Evolutionary conservation across 2,797 vertebrate genomes (phyloP).

Genomic region (Agapornis canus): DNA sequence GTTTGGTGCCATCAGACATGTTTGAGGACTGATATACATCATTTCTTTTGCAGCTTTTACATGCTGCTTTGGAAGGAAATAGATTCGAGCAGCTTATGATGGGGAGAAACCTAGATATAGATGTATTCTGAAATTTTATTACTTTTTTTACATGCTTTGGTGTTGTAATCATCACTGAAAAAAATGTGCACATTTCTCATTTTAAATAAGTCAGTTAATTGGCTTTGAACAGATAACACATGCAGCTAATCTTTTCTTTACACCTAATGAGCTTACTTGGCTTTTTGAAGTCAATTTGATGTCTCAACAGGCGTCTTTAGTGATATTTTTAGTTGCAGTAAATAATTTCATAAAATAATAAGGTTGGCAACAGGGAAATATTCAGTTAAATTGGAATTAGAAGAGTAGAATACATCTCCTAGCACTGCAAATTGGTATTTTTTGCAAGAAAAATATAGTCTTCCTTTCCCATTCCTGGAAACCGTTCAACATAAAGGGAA

Average conservation of each 20-base stretch:
- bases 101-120: background rate
- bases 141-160: background rate
- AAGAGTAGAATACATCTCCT: background rate
- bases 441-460: background rate
- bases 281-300: slow-evolving; percentile 33
- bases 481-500: background rate
- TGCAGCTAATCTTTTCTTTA: slow-evolving; percentile 8
- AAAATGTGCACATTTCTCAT: background rate
- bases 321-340: slow-evolving; percentile 27
- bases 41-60: background rate
- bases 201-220: slow-evolving; percentile 12
- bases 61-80: background rate
- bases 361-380: background rate
- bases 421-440: background rate
- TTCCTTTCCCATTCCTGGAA: background rate
- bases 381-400: background rate
- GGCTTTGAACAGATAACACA: background rate
- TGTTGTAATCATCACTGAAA: background rate
- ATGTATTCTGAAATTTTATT: background rate
- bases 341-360: slow-evolving; percentile 28
- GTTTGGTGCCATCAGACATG: background rate
- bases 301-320: background rate
- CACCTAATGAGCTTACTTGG: background rate
- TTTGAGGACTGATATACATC: background rate
- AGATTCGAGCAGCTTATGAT: background rate